A percentile compares a stretch with the other conserved stretches of the same genome.
Evolutionary conservation across 35 echinoderm and acorn worm genomes (phyloP).

Genomic region (Amphiura filiformis): DNA sequence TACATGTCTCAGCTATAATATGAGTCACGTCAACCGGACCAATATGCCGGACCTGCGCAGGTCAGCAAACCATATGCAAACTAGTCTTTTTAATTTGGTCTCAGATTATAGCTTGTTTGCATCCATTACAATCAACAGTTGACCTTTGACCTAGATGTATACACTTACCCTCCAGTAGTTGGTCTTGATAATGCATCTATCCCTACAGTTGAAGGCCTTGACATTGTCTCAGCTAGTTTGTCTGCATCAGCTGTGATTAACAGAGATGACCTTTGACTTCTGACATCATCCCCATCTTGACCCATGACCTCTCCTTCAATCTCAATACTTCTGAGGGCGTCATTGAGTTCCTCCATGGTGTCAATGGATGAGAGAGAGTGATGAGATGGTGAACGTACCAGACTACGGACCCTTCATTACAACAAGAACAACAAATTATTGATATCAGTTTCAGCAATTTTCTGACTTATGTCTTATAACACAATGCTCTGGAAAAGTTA

Average conservation of each 20-base stretch:
- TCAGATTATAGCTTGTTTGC: too few species aligned
- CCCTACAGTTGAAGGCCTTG: background rate
- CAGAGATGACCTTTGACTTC: background rate
- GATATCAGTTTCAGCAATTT: too few species aligned
- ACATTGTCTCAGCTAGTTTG: background rate
- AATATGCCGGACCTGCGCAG: too few species aligned
- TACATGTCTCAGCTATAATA: too few species aligned
- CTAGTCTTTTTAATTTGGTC: too few species aligned
- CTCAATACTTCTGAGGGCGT: constrained; percentile 27
- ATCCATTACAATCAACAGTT: too few species aligned
- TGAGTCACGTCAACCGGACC: too few species aligned
- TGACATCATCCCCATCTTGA: constrained; percentile 5
- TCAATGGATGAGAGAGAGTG: constrained; percentile 56
- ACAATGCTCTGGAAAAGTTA: too few species aligned
- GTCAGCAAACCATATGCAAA: too few species aligned
- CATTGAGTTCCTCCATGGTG: constrained; percentile 48
- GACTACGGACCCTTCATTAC: constrained; percentile 43
- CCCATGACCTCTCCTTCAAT: constrained; percentile 6
- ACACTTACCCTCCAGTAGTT: background rate
- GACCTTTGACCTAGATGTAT: too few species aligned
- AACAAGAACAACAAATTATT: too few species aligned
- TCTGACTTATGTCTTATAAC: too few species aligned
- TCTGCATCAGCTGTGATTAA: constrained; percentile 29
- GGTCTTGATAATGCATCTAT: background rate
- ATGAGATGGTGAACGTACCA: constrained; percentile 40